These are phyloP conservation scores for Myrmecobius fasciatus DNA, from an alignment of 2,113 vertebrate species.

Conservation along the genomic window DNA sequence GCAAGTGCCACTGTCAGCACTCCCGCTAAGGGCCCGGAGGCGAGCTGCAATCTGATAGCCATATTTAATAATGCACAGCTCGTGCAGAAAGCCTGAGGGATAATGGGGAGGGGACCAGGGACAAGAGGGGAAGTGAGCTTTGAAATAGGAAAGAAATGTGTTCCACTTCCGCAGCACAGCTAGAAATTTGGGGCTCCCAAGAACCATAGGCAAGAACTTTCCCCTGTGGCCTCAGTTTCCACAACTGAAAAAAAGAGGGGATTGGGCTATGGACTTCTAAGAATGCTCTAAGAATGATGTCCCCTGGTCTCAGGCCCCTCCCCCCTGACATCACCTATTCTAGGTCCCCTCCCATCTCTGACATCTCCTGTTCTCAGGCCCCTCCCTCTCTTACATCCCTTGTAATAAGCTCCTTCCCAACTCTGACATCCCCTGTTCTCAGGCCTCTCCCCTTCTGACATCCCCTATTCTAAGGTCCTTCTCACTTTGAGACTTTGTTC, in stretches of 20 bases:
- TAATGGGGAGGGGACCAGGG: background rate
- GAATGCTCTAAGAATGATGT: background rate
- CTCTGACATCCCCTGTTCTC: background rate
- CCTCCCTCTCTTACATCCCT: too few relatives aligned
- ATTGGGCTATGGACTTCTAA: background rate
- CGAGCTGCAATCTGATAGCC: background rate
- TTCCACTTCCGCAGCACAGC: too few relatives aligned
- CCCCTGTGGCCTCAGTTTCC: background rate
- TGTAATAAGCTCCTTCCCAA: background rate
- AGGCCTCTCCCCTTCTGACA: too few relatives aligned
- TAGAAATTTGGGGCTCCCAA: too few relatives aligned
- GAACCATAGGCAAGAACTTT: background rate
- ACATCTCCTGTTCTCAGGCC: background rate
- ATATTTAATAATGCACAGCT: background rate
- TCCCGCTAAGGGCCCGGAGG: background rate
- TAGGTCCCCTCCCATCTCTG: background rate
- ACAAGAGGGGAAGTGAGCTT: background rate
- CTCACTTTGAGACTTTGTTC: background rate
- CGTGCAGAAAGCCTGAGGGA: background rate
- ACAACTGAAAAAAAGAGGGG: background rate
- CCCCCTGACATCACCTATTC: background rate
- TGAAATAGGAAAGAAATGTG: background rate
- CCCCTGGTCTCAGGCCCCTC: too few relatives aligned
- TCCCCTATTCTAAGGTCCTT: background rate
- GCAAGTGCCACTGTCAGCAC: background rate